A percentile compares a stretch with the other conserved stretches of the same genome.
These are phyloP conservation scores for Hippopotamus amphibius DNA, from an alignment of 2,113 vertebrate genomes.

Conservation along the genomic window DNA sequence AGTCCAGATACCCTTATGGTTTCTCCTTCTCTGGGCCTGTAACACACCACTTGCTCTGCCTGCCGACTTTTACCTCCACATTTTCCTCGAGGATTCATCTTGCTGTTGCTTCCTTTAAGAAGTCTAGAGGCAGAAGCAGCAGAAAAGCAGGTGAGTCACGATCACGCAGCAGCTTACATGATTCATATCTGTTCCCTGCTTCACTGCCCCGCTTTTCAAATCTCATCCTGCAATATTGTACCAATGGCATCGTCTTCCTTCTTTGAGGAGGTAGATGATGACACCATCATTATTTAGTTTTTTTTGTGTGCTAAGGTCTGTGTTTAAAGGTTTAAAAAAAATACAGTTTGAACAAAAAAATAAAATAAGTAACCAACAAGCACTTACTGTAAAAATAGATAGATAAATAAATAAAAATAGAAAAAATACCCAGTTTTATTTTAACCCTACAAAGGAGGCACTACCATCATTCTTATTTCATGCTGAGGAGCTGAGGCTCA, in stretches of 20 bases:
- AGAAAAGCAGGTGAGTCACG: neutral
- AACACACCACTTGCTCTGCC: neutral
- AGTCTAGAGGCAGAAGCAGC: neutral
- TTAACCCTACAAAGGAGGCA: fast-evolving
- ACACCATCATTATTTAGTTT: neutral
- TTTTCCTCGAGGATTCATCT: neutral
- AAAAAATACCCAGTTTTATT: neutral
- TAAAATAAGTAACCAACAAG: too few species aligned
- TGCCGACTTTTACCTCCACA: too few species aligned
- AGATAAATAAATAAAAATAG: too few species aligned
- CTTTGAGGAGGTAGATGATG: neutral
- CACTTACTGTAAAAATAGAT: too few species aligned
- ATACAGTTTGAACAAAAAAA: too few species aligned
- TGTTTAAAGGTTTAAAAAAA: neutral
- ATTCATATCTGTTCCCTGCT: fast-evolving
- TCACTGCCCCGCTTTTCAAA: fast-evolving
- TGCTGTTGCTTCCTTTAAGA: neutral
- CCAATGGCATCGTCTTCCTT: fast-evolving
- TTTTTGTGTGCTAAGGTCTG: neutral
- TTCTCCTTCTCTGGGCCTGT: neutral
- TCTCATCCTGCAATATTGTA: fast-evolving
- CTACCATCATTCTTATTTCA: too few species aligned
- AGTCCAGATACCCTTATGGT: neutral
- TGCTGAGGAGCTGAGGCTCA: neutral
- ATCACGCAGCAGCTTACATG: fast-evolving